Base-by-base conservation (phyloP, 1,140 invertebrate species). In the Caerostris darwini region DNA sequence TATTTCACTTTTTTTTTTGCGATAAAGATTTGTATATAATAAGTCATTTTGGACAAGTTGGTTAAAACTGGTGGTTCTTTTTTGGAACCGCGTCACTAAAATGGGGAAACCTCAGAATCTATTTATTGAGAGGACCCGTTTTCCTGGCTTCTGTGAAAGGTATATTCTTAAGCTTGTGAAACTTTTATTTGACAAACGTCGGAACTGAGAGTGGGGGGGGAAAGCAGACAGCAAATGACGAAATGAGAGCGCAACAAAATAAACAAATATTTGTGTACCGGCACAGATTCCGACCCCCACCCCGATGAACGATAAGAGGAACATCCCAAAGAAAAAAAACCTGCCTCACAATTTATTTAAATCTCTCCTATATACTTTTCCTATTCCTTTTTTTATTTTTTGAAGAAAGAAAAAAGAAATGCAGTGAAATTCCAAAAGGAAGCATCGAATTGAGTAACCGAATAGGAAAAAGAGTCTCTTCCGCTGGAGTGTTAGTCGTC, bases 361-460 rank as follows among this genome's bases (percentile, higher is more conserved):
- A 77, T 77, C 71, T 77, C 71, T 77, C 53, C 71, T 53, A 77
- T 77, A 77, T 77, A 77, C 71, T 50, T 77, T 77, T 53, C 34
- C 34, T 10, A 4, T 8, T 34, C 19, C 50, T 77, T 77, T 50
- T 50, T 34, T 34, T 34, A 1, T 34, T 34, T 34, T 34, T 77
- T 50, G 50, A 77, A 50, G 19, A 7, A 53, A n/a, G n/a, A n/a
- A n/a, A n/a, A 50, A 77, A 64, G 3, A 64, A 64, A 17, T 64
- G 4, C 12, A 64, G 12, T 64, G 71, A 53, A 77, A 77, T 77
- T 77, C 71, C 50, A 50, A 77, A 2, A 77, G 71, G 71, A 77
- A 77, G 50, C 71, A 53, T 53, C 34, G 53, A 77, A 77, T 77
- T 7, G 53, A 50, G 71, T 77, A 77, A 77, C 10, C 71, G 53